These are phyloP conservation scores for Alces alces DNA, from an alignment of 2,113 vertebrate genomes.

Conservation along the genomic window DNA sequence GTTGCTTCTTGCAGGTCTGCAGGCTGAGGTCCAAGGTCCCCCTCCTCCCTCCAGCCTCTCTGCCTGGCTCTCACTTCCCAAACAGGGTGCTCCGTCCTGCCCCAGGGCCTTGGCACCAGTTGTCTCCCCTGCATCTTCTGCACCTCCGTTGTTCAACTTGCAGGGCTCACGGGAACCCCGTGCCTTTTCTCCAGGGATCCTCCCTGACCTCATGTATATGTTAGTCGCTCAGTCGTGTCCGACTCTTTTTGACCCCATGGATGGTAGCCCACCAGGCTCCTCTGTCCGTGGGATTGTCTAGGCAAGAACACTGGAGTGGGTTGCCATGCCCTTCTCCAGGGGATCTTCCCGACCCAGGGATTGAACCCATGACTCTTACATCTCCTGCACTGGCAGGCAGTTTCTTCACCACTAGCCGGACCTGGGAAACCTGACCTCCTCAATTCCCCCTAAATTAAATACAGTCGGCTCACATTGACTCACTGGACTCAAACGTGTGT, in stretches of 20 bases:
- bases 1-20: neutral
- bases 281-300: neutral
- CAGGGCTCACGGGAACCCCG: neutral
- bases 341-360: neutral
- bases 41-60: neutral
- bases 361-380: accelerated
- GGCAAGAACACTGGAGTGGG: neutral
- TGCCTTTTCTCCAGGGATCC: neutral
- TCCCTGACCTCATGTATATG: neutral
- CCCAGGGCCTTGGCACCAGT: neutral
- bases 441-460: neutral
- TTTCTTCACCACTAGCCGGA: neutral
- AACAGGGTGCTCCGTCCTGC: neutral
- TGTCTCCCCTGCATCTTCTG: no score
- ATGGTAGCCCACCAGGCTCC: neutral
- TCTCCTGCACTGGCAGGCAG: neutral
- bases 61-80: neutral
- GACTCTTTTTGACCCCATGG: neutral
- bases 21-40: neutral
- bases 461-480: neutral
- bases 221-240: neutral
- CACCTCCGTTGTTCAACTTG: accelerated
- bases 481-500: neutral
- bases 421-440: neutral
- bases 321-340: neutral